Conservation (phyloP, 2,113 vertebrate genomes). For the Seriola rivoliana region DNA sequence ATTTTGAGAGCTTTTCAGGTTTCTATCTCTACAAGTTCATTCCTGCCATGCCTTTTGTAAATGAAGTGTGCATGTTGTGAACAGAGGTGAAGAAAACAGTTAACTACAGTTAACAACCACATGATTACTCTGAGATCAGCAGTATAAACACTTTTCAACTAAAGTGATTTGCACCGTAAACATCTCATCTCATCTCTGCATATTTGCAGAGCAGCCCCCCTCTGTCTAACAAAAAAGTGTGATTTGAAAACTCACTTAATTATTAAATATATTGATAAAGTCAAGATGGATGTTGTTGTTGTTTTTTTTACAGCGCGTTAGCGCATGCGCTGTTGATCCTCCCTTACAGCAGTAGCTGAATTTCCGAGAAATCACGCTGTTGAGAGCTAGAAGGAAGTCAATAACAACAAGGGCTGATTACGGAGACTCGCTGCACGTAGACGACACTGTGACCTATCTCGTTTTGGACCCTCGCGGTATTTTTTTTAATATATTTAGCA, state of each 20-base stretch:
- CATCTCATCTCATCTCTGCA: not conserved
- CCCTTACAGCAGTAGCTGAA: accelerated
- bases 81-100: not conserved
- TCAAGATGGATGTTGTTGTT: not conserved
- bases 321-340: conserved; percentile 47
- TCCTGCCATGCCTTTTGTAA: not conserved
- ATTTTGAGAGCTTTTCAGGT: not conserved
- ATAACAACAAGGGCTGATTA: not conserved
- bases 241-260: not conserved
- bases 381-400: conserved; percentile 62
- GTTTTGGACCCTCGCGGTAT: not conserved
- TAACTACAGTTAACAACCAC: not conserved
- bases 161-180: not conserved
- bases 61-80: not conserved
- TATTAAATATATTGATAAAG: not conserved
- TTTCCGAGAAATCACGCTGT: conserved; percentile 77
- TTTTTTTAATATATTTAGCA: not conserved
- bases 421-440: conserved; percentile 8
- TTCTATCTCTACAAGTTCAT: not conserved
- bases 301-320: conserved; percentile 36
- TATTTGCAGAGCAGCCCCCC: not conserved
- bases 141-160: not conserved
- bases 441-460: not conserved
- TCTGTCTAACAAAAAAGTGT: not conserved
- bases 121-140: too few species aligned